Evolutionary conservation across 1,140 invertebrate species (phyloP), one percentile per base, ranked within the genome.

Genomic region (Pogonomyrmex californicus): DNA sequence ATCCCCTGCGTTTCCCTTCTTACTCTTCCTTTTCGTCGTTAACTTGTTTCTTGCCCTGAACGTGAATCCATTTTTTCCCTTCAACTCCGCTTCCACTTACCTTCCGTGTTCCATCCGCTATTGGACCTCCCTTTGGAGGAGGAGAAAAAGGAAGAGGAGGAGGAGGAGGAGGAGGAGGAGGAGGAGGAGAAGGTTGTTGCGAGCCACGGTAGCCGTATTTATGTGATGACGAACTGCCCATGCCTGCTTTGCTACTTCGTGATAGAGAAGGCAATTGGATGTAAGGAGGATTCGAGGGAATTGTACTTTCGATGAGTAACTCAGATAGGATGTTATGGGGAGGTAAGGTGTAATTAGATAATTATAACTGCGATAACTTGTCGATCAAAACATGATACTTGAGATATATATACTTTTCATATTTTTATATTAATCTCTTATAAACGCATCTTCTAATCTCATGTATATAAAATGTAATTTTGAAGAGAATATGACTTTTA

Each of bases 11-110:
- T 60, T 70, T 33, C 41, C 23, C 62, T 41, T 47, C 36, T 23
- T 49, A 47, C 41, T 75, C 68, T 83, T 83, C 68, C 68, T 83
- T 83, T 88, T 86, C 82, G 54, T 86, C 66, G 86, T 79, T 89
- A 89, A 86, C 82, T 85, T 66, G 87, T 88, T 86, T 86, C 82
- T 88, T 87, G 75, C 77, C 81, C 81, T 58, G n/a, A 44, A 56
- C 66, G 62, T 58, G 58, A 81, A 81, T 81, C 54, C 85, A 51
- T 88, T 71, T 89, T 88, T 89, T 85, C 63, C 44, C 49, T 58
- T 60, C 41, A 47, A 44, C 66, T 68, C 71, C 70, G 77, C 65
- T 78, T 81, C 66, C 68, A 75, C 85, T 63, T 49, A 86, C n/a
- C 88, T 90, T 90, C 89, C 89, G 86, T 76, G 54, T 90, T 90